phyloP scores from a whole-genome alignment of 1,140 invertebrate species.

The Antheraea mylitta region DNA sequence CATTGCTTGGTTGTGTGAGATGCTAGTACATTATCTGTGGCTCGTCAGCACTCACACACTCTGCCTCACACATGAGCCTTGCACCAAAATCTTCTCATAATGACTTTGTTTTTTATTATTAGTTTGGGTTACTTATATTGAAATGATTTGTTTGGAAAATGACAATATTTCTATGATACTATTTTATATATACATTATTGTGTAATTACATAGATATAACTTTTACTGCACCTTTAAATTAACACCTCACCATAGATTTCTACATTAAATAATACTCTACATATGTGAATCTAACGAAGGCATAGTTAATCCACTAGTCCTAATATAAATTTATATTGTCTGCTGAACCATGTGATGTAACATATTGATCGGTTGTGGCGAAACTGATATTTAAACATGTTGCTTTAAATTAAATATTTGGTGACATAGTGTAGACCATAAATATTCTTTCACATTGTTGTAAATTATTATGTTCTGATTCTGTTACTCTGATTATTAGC shows the following conservation, averaged over 20 bases:
- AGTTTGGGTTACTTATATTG: neutral
- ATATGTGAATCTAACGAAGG: neutral
- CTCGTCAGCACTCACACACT: conserved; percentile 2
- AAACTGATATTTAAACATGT: neutral
- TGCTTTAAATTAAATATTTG: neutral
- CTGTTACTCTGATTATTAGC: no score
- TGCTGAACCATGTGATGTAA: neutral
- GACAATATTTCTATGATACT: neutral
- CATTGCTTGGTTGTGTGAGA: conserved; percentile 14
- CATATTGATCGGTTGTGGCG: neutral
- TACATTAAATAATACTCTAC: neutral
- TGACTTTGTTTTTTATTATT: conserved; percentile 7
- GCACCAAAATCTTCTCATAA: conserved; percentile 8
- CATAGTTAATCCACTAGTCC: neutral
- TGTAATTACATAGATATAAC: conserved; percentile 14
- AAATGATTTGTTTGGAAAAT: neutral
- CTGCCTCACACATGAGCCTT: conserved; percentile 2
- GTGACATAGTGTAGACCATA: no score
- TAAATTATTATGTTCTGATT: no score
- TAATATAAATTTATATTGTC: neutral
- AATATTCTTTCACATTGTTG: no score
- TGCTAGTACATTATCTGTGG: conserved; percentile 1
- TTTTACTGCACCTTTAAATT: conserved; percentile 5
- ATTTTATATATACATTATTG: conserved; percentile 5
- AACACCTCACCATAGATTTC: neutral